These are phyloP conservation scores for Neuroterus valhalla DNA, from an alignment of 1,140 invertebrate species.

Conservation along the genomic window DNA sequence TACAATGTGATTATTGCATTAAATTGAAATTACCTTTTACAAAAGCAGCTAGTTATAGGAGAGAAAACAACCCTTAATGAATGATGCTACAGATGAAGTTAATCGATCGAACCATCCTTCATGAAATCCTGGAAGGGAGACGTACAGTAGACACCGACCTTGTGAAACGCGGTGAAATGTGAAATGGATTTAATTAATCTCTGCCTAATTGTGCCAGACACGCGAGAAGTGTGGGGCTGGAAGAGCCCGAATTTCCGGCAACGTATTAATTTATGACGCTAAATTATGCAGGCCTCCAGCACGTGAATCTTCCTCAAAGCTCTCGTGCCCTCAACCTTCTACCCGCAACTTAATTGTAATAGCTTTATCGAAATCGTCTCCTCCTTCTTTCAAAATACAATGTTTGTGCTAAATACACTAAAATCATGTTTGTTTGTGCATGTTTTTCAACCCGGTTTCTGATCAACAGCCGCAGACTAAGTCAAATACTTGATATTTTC, in stretches of 20 bases:
- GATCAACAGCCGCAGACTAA: too few relatives aligned
- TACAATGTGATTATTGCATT: too few relatives aligned
- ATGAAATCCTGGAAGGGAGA: constrained; percentile 8
- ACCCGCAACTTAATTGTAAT: constrained; percentile 57
- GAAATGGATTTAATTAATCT: constrained; percentile 74
- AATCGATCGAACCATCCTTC: not conserved
- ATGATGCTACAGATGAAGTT: not conserved
- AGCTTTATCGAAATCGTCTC: constrained; percentile 48
- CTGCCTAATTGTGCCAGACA: constrained; percentile 69
- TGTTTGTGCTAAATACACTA: too few relatives aligned
- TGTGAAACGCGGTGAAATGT: constrained; percentile 62
- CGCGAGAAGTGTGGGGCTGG: constrained; percentile 52
- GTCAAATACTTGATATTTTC: too few relatives aligned
- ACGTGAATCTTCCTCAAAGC: constrained; percentile 61
- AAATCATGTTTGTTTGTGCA: too few relatives aligned
- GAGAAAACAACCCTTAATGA: not conserved
- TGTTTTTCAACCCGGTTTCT: too few relatives aligned
- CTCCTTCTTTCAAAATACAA: constrained; percentile 40
- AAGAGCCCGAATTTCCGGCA: constrained; percentile 64
- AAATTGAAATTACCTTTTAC: too few relatives aligned
- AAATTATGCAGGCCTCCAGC: constrained; percentile 66
- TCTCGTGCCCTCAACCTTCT: constrained; percentile 16
- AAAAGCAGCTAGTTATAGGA: not conserved
- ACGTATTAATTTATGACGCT: constrained; percentile 72
- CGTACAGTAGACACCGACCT: constrained; percentile 46